Evolutionary conservation across 2,113 vertebrate genomes (phyloP).

Genomic region (Equus quagga): DNA sequence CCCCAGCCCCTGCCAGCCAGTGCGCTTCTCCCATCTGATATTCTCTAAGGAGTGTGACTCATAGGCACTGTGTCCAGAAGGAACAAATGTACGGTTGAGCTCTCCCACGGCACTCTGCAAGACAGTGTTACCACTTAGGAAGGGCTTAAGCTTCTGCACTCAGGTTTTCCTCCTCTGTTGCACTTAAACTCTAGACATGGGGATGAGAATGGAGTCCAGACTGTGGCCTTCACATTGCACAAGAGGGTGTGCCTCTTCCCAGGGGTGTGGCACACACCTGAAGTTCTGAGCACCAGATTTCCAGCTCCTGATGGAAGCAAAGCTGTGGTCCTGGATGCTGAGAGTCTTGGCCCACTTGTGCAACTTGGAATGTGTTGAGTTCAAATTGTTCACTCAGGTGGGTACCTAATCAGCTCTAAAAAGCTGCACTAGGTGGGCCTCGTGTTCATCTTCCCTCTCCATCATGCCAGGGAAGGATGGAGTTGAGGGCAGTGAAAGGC

Average conservation of each 20-base stretch:
- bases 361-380: neutral
- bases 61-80: neutral
- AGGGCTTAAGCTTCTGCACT: neutral
- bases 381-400: neutral
- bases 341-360: neutral
- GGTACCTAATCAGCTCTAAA: neutral
- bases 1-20: neutral
- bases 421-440: neutral
- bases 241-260: neutral
- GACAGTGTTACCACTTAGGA: neutral
- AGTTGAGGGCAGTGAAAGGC: neutral
- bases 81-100: rapidly evolving
- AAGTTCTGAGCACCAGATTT: neutral
- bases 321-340: too few relatives aligned
- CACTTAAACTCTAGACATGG: neutral
- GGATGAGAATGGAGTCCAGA: neutral
- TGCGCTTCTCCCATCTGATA: neutral
- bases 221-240: neutral
- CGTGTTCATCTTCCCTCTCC: neutral
- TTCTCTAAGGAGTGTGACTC: neutral
- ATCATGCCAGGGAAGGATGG: neutral
- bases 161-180: neutral
- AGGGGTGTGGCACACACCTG: neutral
- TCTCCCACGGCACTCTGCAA: neutral
- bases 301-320: neutral